Percentiles rank a stretch among this genome's conserved stretches.
Evolutionary conservation across 2,113 vertebrate genomes (phyloP).

Genomic region (Arizona elegans): DNA sequence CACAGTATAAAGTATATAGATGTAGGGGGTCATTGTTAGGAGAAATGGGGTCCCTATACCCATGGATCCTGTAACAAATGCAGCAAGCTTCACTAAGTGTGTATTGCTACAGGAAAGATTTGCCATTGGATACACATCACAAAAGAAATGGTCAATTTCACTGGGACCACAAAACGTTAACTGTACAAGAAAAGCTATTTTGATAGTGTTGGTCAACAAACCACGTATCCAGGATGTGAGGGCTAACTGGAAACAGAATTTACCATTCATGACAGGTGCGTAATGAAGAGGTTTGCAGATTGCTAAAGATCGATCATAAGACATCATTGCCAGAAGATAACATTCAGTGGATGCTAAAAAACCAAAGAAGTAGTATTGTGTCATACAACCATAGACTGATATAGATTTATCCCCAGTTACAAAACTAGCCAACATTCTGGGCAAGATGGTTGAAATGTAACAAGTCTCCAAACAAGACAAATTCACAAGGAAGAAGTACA

Average conservation of each 20-base stretch:
- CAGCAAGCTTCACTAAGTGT: not conserved
- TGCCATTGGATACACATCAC: conserved; percentile 31
- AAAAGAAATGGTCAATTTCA: conserved; percentile 46
- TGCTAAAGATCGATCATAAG: not conserved
- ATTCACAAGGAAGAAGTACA: not conserved
- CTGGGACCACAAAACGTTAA: conserved; percentile 42
- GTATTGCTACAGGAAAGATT: conserved; percentile 42
- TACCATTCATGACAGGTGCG: not conserved
- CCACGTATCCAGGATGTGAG: not conserved
- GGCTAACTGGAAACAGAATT: not conserved
- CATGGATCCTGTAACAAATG: not conserved
- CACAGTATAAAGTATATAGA: not conserved
- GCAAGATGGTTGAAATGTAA: not conserved
- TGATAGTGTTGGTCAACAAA: not conserved
- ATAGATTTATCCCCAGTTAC: not conserved
- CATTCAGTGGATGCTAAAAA: not conserved
- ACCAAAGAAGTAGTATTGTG: not conserved
- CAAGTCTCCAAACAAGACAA: not conserved
- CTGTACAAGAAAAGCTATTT: conserved; percentile 22
- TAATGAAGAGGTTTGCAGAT: not conserved
- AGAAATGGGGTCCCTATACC: not conserved
- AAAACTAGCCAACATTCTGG: not conserved
- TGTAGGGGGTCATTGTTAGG: not conserved
- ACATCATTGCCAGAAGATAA: not conserved
- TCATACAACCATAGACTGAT: not conserved